phyloP scores from a whole-genome alignment of 2,888 invertebrate species.

The Drosophila neoperkinsi region DNA sequence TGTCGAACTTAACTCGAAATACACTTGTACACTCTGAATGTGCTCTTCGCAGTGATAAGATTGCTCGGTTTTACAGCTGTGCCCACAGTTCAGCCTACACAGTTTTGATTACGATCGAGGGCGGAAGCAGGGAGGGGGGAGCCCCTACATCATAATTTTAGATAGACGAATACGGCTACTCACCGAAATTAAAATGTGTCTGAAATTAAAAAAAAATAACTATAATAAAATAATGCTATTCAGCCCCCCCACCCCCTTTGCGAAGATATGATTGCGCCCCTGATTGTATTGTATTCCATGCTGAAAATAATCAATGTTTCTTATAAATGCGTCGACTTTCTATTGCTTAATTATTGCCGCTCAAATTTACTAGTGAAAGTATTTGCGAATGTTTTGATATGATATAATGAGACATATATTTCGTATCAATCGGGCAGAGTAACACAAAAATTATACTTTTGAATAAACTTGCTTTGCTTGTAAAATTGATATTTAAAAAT shows the following conservation, averaged over 20 bases:
- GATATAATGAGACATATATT: neutral
- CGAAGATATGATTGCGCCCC: neutral
- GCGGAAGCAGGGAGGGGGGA: neutral
- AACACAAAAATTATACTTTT: neutral
- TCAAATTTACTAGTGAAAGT: constrained; percentile 32
- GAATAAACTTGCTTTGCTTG: neutral
- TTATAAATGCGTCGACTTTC: constrained; percentile 15
- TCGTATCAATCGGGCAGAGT: neutral
- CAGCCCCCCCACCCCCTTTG: neutral
- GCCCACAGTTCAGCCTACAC: constrained; percentile 15
- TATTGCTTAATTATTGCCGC: constrained; percentile 13
- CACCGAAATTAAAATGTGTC: neutral
- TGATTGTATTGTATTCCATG: constrained; percentile 18
- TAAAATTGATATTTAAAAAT: neutral
- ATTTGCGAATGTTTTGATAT: constrained; percentile 4
- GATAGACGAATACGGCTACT: neutral
- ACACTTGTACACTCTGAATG: neutral
- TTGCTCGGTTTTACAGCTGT: constrained; percentile 32
- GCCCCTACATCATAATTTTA: neutral
- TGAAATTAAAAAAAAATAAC: neutral
- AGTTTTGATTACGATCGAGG: constrained; percentile 26
- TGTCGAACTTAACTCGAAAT: constrained; percentile 15
- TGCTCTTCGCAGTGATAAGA: constrained; percentile 49
- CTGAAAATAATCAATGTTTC: constrained; percentile 17
- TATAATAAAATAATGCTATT: neutral